A percentile compares a stretch with the other conserved stretches of the same genome.
Conservation (phyloP, 1,140 invertebrate genomes). For the Calliopsis andreniformis region DNA sequence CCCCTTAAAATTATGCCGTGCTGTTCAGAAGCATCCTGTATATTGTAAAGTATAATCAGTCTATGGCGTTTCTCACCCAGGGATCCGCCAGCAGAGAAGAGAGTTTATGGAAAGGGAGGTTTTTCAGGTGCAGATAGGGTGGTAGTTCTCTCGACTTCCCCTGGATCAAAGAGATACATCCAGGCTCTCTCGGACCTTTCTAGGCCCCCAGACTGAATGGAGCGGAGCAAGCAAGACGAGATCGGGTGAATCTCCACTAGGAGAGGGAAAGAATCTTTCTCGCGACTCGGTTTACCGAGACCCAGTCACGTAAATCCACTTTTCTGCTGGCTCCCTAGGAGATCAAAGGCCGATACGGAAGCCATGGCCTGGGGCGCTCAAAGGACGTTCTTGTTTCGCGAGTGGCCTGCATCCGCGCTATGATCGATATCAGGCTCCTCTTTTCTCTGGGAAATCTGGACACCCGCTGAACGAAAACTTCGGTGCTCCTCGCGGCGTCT, state of each 20-base stretch:
- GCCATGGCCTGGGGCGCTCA: not conserved
- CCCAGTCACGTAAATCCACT: conserved; percentile 18
- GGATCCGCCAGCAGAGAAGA: not conserved
- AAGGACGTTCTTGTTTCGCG: conserved; percentile 8
- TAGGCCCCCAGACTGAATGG: too few relatives aligned
- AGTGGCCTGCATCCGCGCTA: not conserved
- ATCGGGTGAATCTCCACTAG: not conserved
- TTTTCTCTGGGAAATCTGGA: too few relatives aligned
- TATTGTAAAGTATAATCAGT: too few relatives aligned
- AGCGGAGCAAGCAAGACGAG: too few relatives aligned
- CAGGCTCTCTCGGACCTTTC: not conserved
- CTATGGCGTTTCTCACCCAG: too few relatives aligned
- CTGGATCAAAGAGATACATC: conserved; percentile 10
- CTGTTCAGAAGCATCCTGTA: too few relatives aligned
- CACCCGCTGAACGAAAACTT: too few relatives aligned
- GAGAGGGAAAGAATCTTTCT: conserved; percentile 18
- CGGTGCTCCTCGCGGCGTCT: too few relatives aligned
- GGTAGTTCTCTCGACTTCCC: not conserved
- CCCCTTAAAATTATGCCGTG: too few relatives aligned
- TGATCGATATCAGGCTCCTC: not conserved
- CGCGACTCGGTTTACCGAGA: conserved; percentile 10
- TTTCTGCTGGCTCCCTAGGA: not conserved
- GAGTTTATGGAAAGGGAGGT: not conserved
- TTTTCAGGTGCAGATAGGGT: not conserved
- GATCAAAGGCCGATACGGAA: conserved; percentile 12